These are phyloP conservation scores for Disparrhopalites patrizii DNA, from an alignment of 2,888 invertebrate genomes.

Conservation along the genomic window DNA sequence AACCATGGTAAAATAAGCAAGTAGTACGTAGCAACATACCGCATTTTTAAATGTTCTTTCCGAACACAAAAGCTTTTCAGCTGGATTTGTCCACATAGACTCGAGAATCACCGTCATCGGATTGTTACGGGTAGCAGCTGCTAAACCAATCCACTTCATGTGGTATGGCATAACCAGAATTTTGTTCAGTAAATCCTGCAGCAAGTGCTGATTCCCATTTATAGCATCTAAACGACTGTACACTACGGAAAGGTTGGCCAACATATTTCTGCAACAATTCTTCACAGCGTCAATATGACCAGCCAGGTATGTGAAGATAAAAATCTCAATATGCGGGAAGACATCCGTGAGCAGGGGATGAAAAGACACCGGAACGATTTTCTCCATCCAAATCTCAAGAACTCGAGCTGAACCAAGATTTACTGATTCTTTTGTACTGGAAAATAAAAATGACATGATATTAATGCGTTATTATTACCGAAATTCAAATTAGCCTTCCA, in stretches of 20 bases:
- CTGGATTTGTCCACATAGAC: conserved; percentile 24
- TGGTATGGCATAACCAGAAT: conserved; percentile 37
- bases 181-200: conserved; percentile 29
- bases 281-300: conserved; percentile 47
- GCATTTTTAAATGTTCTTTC: conserved; percentile 35
- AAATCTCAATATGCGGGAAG: conserved; percentile 34
- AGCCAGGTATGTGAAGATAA: conserved; percentile 42
- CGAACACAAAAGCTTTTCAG: conserved; percentile 30
- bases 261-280: conserved; percentile 40
- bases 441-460: conserved; percentile 20
- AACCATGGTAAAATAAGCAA: not conserved
- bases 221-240: conserved; percentile 33
- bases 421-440: conserved; percentile 39
- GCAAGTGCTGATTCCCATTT: not conserved
- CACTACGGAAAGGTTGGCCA: conserved; percentile 30
- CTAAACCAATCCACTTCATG: conserved; percentile 41
- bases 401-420: conserved; percentile 42
- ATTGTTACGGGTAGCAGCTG: conserved; percentile 35
- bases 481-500: not conserved
- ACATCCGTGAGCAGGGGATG: not conserved
- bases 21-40: conserved; percentile 26
- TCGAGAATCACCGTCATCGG: conserved; percentile 26
- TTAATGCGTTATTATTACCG: conserved; percentile 5
- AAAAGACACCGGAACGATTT: conserved; percentile 21
- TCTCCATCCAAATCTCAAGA: conserved; percentile 41